Base-by-base conservation (phyloP, 1,140 invertebrate genomes). In the Cotesia vestalis region DNA sequence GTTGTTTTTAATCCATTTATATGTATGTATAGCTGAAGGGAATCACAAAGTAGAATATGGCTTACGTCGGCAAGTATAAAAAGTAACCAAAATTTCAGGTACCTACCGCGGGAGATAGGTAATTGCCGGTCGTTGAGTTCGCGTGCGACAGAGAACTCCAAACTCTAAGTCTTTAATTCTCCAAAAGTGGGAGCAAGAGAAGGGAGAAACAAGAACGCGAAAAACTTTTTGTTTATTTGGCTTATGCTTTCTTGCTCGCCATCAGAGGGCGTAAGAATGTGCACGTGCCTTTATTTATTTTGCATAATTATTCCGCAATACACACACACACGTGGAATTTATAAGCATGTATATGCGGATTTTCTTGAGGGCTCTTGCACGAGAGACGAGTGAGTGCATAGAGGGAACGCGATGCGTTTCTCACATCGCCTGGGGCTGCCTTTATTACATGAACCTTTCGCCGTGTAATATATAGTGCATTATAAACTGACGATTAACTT, bases 271-370 rank as follows among this genome's bases (percentile, higher is more conserved):
- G 75, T 78, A 79, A 79, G 76, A 81, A 81, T 77, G 75, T 76
- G 75, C 80, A 76, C 80, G 80, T 81, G 79, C 78, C 80, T 81
- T 80, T 80, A 80, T 81, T 81, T 80, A 80, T 81, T 81, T 80
- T 80, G 76, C 80, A 81, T 81, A 81, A 81, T 81, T 80, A 79
- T 76, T 69, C 72, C 17, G 67, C 75, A 77, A 64, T 77, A 57
- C 73, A 35, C 72, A 38, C 72, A 38, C 17, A 51, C 60, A 38
- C 55, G 9, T 8, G n/a, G 9, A 62, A 14, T 61, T 34, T 69
- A 14, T 27, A 11, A 64, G 35, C 27, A 53, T 59, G 11, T 59
- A 51, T 55, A 55, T 3, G n/a, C 12, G n/a, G 11, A 55, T 55
- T 14, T 20, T 14, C 17, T 55, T 55, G 5, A 12, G 4, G 12